Percentiles rank a stretch among this genome's conserved stretches.
phyloP scores from a whole-genome alignment of 2,797 vertebrate genomes.

The Eulemur coronatus region DNA sequence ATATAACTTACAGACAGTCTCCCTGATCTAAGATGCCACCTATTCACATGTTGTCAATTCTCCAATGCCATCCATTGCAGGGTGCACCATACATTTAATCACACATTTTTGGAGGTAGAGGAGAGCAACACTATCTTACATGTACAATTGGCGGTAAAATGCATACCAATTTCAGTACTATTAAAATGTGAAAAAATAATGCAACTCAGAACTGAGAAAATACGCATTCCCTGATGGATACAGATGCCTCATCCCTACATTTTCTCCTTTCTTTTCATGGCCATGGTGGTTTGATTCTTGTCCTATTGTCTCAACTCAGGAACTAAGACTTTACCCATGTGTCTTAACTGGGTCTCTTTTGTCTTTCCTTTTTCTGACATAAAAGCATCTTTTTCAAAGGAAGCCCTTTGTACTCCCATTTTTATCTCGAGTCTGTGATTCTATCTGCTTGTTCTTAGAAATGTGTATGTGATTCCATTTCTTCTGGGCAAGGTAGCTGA shows the following conservation, averaged over 20 bases:
- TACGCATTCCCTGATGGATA: not conserved
- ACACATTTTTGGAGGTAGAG: not conserved
- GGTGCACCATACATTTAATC: not conserved
- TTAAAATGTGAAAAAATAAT: not conserved
- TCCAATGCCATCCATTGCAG: not conserved
- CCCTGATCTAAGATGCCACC: not conserved
- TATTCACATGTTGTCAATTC: not conserved
- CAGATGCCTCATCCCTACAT: not conserved
- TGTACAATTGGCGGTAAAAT: not conserved
- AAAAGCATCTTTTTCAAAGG: slow-evolving; percentile 51
- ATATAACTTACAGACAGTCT: not conserved
- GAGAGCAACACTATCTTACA: not conserved
- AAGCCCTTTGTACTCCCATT: slow-evolving; percentile 26
- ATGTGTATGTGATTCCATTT: not conserved
- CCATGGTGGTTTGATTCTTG: not conserved
- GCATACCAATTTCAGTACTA: not conserved
- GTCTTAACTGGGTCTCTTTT: slow-evolving; percentile 24
- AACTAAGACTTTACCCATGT: not conserved
- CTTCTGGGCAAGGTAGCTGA: not conserved
- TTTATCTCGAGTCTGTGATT: slow-evolving; percentile 55
- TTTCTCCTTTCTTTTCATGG: not conserved
- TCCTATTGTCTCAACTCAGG: not conserved
- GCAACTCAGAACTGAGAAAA: not conserved
- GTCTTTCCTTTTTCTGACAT: slow-evolving; percentile 9
- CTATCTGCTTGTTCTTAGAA: slow-evolving; percentile 30